Conservation (phyloP, 2,797 vertebrate genomes). For the Sphenodon punctatus region DNA sequence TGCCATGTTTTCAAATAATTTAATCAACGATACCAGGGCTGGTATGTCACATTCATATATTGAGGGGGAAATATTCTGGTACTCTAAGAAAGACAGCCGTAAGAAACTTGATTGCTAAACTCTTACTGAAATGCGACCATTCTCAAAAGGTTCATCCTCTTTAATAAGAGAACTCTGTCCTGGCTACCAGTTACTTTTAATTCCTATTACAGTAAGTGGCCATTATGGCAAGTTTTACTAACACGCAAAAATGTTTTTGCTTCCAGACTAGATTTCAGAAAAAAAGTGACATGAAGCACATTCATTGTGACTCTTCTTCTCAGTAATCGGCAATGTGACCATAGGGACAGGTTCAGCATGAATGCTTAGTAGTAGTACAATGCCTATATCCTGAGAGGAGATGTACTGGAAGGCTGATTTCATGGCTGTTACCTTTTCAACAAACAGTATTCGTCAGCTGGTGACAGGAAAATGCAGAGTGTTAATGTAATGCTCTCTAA, state of each 20-base stretch:
- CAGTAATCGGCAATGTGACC: not conserved
- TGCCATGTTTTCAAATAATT: not conserved
- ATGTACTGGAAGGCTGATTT: accelerated
- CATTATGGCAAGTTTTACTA: accelerated
- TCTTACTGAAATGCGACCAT: not conserved
- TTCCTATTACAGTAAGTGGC: not conserved
- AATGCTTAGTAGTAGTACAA: not conserved
- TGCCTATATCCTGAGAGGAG: not conserved
- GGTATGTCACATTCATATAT: accelerated
- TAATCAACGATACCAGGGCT: not conserved
- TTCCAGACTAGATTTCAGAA: not conserved
- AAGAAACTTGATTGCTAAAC: not conserved
- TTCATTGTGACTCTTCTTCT: not conserved
- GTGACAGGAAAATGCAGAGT: not conserved
- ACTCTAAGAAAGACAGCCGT: not conserved
- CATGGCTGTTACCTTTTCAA: accelerated
- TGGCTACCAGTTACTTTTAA: not conserved
- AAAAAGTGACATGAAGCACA: not conserved
- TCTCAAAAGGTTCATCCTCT: not conserved
- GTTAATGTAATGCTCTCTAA: slow-evolving; percentile 21
- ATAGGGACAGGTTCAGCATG: not conserved
- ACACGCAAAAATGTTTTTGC: not conserved
- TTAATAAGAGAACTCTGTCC: not conserved
- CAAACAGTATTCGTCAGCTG: not conserved
- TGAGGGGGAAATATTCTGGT: not conserved